A percentile compares a stretch with the other conserved stretches of the same genome.
phyloP scores from a whole-genome alignment of 2,888 invertebrate genomes.

The Drosophila nr. perissopoda region DNA sequence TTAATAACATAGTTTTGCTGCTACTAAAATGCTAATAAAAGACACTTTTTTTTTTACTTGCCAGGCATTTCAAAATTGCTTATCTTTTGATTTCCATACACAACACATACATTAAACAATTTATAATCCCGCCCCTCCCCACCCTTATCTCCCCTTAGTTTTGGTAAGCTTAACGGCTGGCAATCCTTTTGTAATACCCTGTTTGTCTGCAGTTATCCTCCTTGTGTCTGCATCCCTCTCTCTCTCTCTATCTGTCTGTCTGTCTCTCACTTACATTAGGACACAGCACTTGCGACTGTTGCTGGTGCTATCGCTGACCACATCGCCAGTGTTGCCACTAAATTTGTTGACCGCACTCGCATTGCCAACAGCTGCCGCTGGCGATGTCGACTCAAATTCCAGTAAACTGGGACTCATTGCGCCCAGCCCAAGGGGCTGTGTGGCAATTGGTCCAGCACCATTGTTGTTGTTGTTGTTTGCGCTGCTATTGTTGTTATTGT shows the following conservation, averaged over 20 bases:
- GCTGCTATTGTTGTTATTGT: conserved; percentile 84
- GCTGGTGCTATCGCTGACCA: conserved; percentile 89
- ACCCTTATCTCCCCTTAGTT: conserved; percentile 9
- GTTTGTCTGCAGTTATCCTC: conserved; percentile 33
- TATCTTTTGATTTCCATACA: conserved; percentile 45
- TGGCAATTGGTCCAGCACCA: conserved; percentile 73
- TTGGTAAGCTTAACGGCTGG: conserved; percentile 67
- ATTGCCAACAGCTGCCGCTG: conserved; percentile 69
- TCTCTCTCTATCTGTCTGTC: neutral
- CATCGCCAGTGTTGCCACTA: conserved; percentile 91
- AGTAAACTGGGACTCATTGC: conserved; percentile 85
- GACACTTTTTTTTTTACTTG: conserved; percentile 58
- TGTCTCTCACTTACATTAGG: conserved; percentile 87
- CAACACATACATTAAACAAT: conserved; percentile 25
- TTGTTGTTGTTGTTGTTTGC: conserved; percentile 77
- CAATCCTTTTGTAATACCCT: conserved; percentile 58
- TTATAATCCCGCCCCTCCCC: neutral
- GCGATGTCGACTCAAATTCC: conserved; percentile 79
- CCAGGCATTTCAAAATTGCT: conserved; percentile 66
- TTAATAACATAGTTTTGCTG: conserved; percentile 42
- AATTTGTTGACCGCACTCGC: conserved; percentile 85
- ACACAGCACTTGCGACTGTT: conserved; percentile 89
- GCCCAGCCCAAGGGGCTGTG: conserved; percentile 71
- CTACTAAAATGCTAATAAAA: conserved; percentile 74
- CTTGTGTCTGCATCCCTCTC: neutral